phyloP scores from a whole-genome alignment of 2,113 vertebrate species.

The Jacana jacana region DNA sequence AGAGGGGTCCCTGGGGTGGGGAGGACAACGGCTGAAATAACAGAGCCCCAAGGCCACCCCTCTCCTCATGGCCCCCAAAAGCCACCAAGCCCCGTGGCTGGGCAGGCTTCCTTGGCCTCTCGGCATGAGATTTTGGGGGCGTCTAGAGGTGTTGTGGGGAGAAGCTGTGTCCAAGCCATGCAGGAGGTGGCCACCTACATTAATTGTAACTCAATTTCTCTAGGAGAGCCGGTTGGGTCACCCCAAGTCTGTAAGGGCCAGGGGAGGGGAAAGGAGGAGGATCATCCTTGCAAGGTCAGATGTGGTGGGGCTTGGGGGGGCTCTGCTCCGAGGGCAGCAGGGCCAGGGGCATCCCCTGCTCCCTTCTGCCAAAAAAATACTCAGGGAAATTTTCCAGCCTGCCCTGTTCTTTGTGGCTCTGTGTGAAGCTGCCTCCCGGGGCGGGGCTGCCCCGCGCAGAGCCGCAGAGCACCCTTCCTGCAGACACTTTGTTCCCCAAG shows the following conservation, averaged over 20 bases:
- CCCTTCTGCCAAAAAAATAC: background rate
- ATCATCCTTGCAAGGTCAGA: accelerated
- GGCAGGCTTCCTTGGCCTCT: background rate
- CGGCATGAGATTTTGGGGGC: accelerated
- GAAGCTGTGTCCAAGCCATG: background rate
- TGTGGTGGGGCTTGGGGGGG: background rate
- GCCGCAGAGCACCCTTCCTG: background rate
- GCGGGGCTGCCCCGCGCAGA: background rate
- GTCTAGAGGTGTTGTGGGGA: background rate
- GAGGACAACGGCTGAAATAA: accelerated
- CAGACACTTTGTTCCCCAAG: background rate
- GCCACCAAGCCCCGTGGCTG: accelerated
- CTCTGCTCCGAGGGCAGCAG: background rate
- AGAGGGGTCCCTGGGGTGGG: background rate
- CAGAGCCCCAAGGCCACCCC: background rate
- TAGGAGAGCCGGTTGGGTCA: background rate
- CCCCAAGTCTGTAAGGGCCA: background rate
- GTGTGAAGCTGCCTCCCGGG: background rate
- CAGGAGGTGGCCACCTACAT: background rate
- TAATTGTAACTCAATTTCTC: background rate
- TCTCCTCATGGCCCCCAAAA: background rate
- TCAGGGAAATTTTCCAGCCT: background rate
- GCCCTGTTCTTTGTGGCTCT: background rate
- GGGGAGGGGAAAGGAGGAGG: too few species aligned
- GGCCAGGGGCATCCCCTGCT: background rate